Evolutionary conservation across 2,797 vertebrate genomes (phyloP).

Genomic region (Antrozous pallidus): DNA sequence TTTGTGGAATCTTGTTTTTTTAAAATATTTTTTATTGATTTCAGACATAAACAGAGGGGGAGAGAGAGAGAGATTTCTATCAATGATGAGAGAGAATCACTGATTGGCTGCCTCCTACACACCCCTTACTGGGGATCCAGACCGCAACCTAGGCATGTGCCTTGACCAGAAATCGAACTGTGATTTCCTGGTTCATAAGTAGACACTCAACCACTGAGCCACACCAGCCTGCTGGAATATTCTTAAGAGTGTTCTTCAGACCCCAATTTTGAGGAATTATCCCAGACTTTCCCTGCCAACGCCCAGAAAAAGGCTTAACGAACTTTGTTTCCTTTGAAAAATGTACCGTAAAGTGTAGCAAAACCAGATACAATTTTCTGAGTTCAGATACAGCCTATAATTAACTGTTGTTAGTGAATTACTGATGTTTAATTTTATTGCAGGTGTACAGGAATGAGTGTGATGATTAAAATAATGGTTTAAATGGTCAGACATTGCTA

Average conservation of each 20-base stretch:
- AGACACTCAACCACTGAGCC: neutral
- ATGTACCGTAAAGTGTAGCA: neutral
- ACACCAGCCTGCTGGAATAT: neutral
- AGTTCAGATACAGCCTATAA: neutral
- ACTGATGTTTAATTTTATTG: neutral
- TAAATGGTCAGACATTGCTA: neutral
- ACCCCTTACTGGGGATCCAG: neutral
- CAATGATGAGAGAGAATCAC: no score
- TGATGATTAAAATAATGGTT: neutral
- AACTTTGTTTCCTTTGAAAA: neutral
- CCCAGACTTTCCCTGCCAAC: neutral
- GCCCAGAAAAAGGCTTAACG: neutral
- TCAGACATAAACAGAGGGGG: neutral
- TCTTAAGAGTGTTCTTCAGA: neutral
- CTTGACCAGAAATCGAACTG: neutral
- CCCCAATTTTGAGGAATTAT: neutral
- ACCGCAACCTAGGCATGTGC: neutral
- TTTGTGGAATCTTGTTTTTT: neutral
- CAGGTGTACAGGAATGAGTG: neutral
- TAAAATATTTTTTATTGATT: neutral
- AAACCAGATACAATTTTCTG: neutral
- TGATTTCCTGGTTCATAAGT: neutral
- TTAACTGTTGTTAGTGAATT: neutral
- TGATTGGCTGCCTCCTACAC: neutral
- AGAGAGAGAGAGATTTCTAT: no score